Conservation (phyloP, 2,888 invertebrate species). For the Thera obeliscata region DNA sequence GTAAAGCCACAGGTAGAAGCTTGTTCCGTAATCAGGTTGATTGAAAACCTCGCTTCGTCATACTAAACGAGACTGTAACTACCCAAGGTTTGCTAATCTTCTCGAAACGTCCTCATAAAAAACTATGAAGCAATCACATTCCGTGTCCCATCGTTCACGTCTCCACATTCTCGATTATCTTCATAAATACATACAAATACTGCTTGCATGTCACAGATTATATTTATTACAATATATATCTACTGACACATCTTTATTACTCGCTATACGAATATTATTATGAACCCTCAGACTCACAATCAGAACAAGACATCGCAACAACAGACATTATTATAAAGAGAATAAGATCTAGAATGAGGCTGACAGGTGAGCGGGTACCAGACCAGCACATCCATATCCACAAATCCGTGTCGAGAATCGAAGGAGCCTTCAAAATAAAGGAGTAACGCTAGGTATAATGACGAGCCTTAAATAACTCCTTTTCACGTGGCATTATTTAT, state of each 20-base stretch:
- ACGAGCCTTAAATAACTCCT: slow-evolving; percentile 70
- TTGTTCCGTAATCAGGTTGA: neutral
- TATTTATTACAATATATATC: slow-evolving; percentile 55
- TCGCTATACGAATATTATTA: slow-evolving; percentile 69
- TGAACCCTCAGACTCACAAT: slow-evolving; percentile 57
- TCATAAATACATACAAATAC: slow-evolving; percentile 39
- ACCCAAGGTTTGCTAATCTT: slow-evolving; percentile 5
- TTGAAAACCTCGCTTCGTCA: neutral
- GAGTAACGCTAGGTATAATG: slow-evolving; percentile 51
- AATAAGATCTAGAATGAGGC: slow-evolving; percentile 52
- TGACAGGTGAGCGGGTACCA: slow-evolving; percentile 55
- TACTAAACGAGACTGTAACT: slow-evolving; percentile 1
- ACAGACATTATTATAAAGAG: slow-evolving; percentile 41
- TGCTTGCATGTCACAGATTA: slow-evolving; percentile 44
- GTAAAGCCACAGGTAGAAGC: neutral
- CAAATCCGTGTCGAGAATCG: slow-evolving; percentile 77
- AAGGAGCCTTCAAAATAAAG: slow-evolving; percentile 56
- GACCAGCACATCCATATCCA: slow-evolving; percentile 70
- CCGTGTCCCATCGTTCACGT: slow-evolving; percentile 38
- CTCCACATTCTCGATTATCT: slow-evolving; percentile 42
- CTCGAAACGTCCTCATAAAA: slow-evolving; percentile 13
- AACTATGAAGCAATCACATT: slow-evolving; percentile 39
- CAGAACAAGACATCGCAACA: slow-evolving; percentile 50
- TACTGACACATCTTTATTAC: slow-evolving; percentile 65
- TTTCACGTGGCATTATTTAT: slow-evolving; percentile 75